Evolutionary conservation across 1,140 invertebrate species (phyloP).

Genomic region (Pygmarrhopalites habei): DNA sequence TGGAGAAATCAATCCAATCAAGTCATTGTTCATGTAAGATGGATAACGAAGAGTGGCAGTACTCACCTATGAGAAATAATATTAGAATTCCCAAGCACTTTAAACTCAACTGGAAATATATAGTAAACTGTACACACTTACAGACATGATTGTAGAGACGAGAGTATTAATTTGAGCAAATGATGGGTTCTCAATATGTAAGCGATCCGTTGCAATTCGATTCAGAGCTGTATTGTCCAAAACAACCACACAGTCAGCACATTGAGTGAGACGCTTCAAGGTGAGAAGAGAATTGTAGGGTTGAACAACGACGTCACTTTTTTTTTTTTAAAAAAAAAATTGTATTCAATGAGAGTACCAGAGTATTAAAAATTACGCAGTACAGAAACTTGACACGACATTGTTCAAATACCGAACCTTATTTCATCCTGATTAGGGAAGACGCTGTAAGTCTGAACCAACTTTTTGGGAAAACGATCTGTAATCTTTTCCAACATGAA

Average conservation of each 20-base stretch:
- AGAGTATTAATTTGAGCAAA: slow-evolving; percentile 96
- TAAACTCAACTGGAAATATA: too few relatives aligned
- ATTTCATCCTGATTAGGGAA: slow-evolving; percentile 98
- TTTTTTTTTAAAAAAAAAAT: too few relatives aligned
- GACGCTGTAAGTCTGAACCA: slow-evolving; percentile 97
- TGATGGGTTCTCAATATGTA: slow-evolving; percentile 91
- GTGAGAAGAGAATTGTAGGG: slow-evolving; percentile 98
- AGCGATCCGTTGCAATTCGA: slow-evolving; percentile 86
- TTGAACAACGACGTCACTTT: slow-evolving; percentile 95
- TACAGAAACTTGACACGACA: too few relatives aligned
- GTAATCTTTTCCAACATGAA: slow-evolving; percentile 87
- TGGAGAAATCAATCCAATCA: slow-evolving; percentile 90
- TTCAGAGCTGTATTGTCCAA: slow-evolving; percentile 96
- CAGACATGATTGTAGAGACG: slow-evolving; percentile 97
- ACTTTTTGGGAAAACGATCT: slow-evolving; percentile 94
- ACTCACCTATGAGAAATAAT: too few relatives aligned
- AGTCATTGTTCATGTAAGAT: slow-evolving; percentile 98
- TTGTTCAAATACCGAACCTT: too few relatives aligned
- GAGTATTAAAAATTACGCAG: too few relatives aligned
- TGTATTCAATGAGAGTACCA: too few relatives aligned
- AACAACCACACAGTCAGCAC: slow-evolving; percentile 97
- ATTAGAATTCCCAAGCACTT: too few relatives aligned
- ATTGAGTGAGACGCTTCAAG: slow-evolving; percentile 85
- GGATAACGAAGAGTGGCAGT: slow-evolving; percentile 93
- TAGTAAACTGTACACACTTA: too few relatives aligned